Evolutionary conservation across 2,113 vertebrate species (phyloP), one percentile per base, ranked within the genome.

Genomic region (Lepisosteus osseus): DNA sequence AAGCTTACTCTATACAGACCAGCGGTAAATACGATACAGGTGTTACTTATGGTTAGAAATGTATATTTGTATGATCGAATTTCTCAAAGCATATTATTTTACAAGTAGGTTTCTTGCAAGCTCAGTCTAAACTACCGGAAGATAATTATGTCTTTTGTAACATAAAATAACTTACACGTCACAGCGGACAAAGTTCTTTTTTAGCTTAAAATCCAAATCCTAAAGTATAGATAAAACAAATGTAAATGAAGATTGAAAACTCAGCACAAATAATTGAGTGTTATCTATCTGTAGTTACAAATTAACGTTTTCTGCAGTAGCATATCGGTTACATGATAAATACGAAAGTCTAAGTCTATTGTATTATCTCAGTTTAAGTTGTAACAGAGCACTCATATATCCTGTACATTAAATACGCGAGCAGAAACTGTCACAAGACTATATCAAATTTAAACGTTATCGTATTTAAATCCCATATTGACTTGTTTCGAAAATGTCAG

Each of bases 291-390:
- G 42, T 44, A 40, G 77, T 80, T 76, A 81, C 65, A 76, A 69
- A 78, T 83, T 83, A 81, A 81, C 76, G 4, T 67, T 11, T 45
- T 51, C 47, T 6, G 47, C 9, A 51, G 47, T 51, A 51, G 47
- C 9, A 9, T 51, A 51, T 51, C 9, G 2, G 47, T 51, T 51
- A 51, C 5, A 51, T 51, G 9, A 51, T 51, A 51, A 9, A 51
- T 51, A 9, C 5, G 47, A 51, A 51, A 51, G 47, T 6, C 47
- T 51, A 9, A 51, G 5, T 51, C 5, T 6, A 51, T 51, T 51
- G 9, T 9, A 51, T 51, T 51, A 6, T 51, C 5, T 51, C 5
- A 9, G 9, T 51, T 29, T 29, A 29, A 51, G 2, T 5, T 51
- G 47, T 51, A 51, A 51, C 9, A 51, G 5, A 51, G 47, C 47